Evolutionary conservation across 2,888 invertebrate genomes (phyloP).

Genomic region (Agriopis marginaria): DNA sequence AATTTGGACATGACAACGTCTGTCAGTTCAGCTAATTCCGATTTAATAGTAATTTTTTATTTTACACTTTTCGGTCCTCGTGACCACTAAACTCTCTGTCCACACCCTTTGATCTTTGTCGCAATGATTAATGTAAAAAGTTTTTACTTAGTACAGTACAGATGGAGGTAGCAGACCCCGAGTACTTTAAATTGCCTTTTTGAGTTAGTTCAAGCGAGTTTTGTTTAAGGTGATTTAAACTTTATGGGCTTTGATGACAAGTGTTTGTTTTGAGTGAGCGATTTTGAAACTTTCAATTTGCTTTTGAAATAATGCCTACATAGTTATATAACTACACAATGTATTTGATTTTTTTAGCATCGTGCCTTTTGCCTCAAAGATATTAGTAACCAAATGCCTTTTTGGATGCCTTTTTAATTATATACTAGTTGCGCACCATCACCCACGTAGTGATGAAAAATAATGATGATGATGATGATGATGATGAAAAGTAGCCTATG

Average conservation of each 20-base stretch:
- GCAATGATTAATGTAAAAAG: slow-evolving; percentile 47
- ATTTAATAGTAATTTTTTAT: background rate
- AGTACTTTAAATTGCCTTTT: slow-evolving; percentile 42
- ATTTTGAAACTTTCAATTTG: slow-evolving; percentile 7
- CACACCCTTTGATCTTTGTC: slow-evolving; percentile 45
- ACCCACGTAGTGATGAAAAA: no score
- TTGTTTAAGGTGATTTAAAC: slow-evolving; percentile 39
- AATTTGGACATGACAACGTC: no score
- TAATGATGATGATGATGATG: no score
- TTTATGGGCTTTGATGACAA: slow-evolving; percentile 21
- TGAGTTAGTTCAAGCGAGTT: slow-evolving; percentile 35
- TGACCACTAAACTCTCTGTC: slow-evolving; percentile 24
- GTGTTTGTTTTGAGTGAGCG: slow-evolving; percentile 8
- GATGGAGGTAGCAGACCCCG: slow-evolving; percentile 40
- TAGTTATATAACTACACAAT: no score
- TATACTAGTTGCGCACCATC: no score
- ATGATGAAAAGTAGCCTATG: no score
- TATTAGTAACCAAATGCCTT: no score
- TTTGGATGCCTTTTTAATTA: no score
- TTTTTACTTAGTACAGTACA: slow-evolving; percentile 36
- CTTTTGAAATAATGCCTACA: background rate
- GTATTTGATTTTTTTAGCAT: no score
- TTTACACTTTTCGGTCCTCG: slow-evolving; percentile 13
- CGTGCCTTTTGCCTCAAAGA: no score
- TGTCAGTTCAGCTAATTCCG: background rate